Percentiles rank a stretch among this genome's conserved stretches.
Conservation (phyloP, 2,888 invertebrate genomes). For the Geotrupes spiniger region DNA sequence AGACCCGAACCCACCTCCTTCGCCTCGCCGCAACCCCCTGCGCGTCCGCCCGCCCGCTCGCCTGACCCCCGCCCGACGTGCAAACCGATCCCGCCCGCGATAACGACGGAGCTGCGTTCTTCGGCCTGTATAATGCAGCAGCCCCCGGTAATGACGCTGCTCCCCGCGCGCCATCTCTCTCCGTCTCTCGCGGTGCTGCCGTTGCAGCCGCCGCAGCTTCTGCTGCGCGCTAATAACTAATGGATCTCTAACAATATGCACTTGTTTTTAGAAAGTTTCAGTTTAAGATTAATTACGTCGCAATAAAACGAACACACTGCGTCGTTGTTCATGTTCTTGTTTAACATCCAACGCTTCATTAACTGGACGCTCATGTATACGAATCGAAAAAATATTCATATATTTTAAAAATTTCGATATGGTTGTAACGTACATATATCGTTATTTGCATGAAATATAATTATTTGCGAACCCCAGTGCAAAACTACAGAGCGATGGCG, state of each 20-base stretch:
- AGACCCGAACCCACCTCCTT: slow-evolving; percentile 23
- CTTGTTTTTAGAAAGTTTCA: slow-evolving; percentile 15
- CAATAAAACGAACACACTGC: too few species aligned
- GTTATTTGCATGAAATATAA: too few species aligned
- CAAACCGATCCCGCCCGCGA: slow-evolving; percentile 4
- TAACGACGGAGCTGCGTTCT: slow-evolving; percentile 5
- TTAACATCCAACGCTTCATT: too few species aligned
- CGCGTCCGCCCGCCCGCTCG: slow-evolving; percentile 15
- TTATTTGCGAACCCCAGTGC: too few species aligned
- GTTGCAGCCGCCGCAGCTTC: too few species aligned
- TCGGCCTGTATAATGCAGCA: slow-evolving; percentile 4
- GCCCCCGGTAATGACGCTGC: background rate
- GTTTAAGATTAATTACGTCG: slow-evolving; percentile 12
- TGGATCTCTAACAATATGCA: slow-evolving; percentile 11
- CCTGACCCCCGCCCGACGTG: slow-evolving; percentile 1
- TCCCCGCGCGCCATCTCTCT: background rate
- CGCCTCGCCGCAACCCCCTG: slow-evolving; percentile 21
- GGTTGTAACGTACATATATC: too few species aligned
- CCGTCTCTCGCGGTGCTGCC: too few species aligned
- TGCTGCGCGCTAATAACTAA: slow-evolving; percentile 12
- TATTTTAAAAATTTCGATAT: too few species aligned
- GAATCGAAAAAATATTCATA: too few species aligned
- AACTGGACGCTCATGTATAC: too few species aligned
- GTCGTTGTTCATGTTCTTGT: too few species aligned
- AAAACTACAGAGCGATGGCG: too few species aligned